Conservation (phyloP, 2,113 vertebrate genomes). For the Chroicocephalus ridibundus region DNA sequence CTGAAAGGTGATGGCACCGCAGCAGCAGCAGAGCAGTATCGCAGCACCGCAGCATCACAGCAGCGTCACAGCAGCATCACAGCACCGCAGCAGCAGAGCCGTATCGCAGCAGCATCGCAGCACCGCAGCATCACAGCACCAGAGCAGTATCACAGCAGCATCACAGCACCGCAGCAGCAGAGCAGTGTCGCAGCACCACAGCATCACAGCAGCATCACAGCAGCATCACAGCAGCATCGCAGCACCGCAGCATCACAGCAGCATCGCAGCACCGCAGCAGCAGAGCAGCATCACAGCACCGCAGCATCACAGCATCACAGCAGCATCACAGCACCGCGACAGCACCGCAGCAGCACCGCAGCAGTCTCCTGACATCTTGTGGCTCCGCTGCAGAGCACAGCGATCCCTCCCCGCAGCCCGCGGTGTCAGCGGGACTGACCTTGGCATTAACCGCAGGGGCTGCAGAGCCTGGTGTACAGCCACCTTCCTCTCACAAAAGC, state of each 20-base stretch:
- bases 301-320: background rate
- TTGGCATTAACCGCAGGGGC: constrained; percentile 2
- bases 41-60: background rate
- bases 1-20: background rate
- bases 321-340: background rate
- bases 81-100: no score
- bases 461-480: background rate
- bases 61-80: no score
- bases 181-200: background rate
- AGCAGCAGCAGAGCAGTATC: background rate
- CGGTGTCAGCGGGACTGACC: constrained; percentile 26
- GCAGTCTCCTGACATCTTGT: constrained; percentile 65
- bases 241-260: background rate
- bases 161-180: background rate
- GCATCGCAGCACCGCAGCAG: background rate
- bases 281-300: background rate
- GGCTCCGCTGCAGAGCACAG: constrained; percentile 31
- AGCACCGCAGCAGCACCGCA: background rate
- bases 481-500: background rate
- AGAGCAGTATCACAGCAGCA: no score
- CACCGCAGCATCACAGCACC: background rate
- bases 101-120: no score
- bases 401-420: constrained; percentile 2
- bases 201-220: background rate
- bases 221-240: no score